These are phyloP conservation scores for Muraenolepis orangiensis DNA, from an alignment of 2,797 vertebrate genomes.

Conservation along the genomic window DNA sequence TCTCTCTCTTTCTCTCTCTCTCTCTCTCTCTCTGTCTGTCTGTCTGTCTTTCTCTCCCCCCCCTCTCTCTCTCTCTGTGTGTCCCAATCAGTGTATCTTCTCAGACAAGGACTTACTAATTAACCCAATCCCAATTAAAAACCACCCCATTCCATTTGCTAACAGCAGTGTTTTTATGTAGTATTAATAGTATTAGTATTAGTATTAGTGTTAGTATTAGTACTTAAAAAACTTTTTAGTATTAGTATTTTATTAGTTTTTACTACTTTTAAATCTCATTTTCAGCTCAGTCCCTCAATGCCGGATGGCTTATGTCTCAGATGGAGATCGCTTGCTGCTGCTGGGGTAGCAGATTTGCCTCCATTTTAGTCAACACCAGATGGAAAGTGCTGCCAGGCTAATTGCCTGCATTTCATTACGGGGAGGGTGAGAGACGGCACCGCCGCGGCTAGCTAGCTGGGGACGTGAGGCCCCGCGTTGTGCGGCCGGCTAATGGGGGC, in stretches of 20 bases:
- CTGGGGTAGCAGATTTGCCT: not conserved
- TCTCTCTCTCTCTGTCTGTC: not conserved
- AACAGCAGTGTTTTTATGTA: not conserved
- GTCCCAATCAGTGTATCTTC: not conserved
- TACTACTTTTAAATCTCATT: not conserved
- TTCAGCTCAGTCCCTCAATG: not conserved
- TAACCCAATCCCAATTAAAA: not conserved
- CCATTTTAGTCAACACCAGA: not conserved
- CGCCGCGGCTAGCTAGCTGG: not conserved
- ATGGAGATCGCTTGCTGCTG: not conserved
- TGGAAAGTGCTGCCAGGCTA: not conserved
- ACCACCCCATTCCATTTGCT: not conserved
- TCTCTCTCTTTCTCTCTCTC: not conserved
- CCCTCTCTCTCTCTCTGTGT: not conserved
- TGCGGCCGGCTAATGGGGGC: not conserved
- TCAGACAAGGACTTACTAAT: not conserved
- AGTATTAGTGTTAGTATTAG: no score
- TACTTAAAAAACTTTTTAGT: no score
- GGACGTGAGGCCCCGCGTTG: not conserved
- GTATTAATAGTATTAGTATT: no score
- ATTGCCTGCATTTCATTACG: not conserved
- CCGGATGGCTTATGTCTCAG: not conserved
- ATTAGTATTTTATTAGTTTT: not conserved
- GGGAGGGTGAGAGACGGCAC: not conserved
- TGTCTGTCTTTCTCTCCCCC: not conserved